Base-by-base conservation (phyloP, 2,888 invertebrate species). In the Parnassius orleans region DNA sequence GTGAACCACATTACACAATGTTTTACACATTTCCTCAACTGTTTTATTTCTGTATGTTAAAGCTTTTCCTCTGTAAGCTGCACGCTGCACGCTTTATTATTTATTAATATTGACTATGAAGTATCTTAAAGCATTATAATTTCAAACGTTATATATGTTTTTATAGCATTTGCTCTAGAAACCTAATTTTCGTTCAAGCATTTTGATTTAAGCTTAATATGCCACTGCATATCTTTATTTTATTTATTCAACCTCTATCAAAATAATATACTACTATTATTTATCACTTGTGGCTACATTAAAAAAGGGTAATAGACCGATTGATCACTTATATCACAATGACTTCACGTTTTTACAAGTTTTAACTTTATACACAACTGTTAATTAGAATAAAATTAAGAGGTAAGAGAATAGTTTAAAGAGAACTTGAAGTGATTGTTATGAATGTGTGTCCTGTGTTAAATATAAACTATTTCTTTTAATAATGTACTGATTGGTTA, bases 401-500 rank as follows among this genome's bases (percentile, higher is more conserved):
- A 53, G 10, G 12, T 53, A 33, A 12, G 11, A 33, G 11, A 43
- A 42, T 53, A 9, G 42, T 14, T 53, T 53, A 42, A 53, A 7
- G 42, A n/a, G 41, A 42, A 3, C 3, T 42, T 53, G 1, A 41
- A 41, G 41, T 46, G n/a, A n/a, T 46, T 10, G 3, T 10, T 46
- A 46, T 33, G 12, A 2, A 46, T 5, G n/a, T 11, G 11, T 46
- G n/a, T 12, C 12, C 46, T 46, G 11, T 46, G 12, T 12, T 3
- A 48, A 14, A 50, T 15, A 15, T 10, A 9, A 50, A 50, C 15
- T 50, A 9, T 15, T 50, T 10, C 9, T 15, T 14, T 15, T 14
- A 15, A 12, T 46, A 46, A 46, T 46, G 46, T 46, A 46, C 46
- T n/a, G 46, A 46, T 46, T n/a, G 46, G 46, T 46, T 46, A 46